Evolutionary conservation across 23 tunicate genomes (phyloP).

Genomic region (Halocynthia aurantium): DNA sequence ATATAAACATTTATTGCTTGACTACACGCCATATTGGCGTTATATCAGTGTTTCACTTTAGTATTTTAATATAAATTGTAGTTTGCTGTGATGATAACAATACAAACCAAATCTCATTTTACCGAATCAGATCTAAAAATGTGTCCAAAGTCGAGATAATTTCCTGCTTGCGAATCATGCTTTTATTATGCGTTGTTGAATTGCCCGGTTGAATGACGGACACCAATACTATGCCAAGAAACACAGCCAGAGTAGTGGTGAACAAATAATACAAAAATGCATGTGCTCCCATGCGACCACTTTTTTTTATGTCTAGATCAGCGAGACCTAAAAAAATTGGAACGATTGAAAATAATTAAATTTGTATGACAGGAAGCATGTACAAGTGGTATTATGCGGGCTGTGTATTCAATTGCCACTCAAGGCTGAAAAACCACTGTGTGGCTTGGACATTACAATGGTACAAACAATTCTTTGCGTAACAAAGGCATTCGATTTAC

Average conservation of each 20-base stretch:
- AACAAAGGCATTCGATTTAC: too few species aligned
- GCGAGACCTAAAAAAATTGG: constrained; percentile 53
- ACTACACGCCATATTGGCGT: too few species aligned
- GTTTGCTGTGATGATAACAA: background rate
- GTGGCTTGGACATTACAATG: too few species aligned
- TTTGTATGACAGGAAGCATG: too few species aligned
- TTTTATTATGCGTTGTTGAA: background rate
- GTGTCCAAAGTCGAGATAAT: constrained; percentile 75
- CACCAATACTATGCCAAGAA: constrained; percentile 74
- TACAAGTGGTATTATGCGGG: too few species aligned
- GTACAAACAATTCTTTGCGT: too few species aligned
- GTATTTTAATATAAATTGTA: too few species aligned
- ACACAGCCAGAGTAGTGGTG: constrained; percentile 74
- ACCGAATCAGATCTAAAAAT: constrained; percentile 81
- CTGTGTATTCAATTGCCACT: too few species aligned
- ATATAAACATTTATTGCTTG: too few species aligned
- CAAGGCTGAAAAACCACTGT: too few species aligned
- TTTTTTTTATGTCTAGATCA: constrained; percentile 48
- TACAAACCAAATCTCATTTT: background rate
- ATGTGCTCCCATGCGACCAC: constrained; percentile 75
- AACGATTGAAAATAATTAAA: too few species aligned
- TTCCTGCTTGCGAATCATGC: constrained; percentile 1
- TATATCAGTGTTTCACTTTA: too few species aligned
- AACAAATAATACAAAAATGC: constrained; percentile 68
- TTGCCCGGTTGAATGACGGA: constrained; percentile 55